Percentiles rank a stretch among this genome's conserved stretches.
Conservation (phyloP, 1,140 invertebrate genomes). For the Chionoecetes opilio region DNA sequence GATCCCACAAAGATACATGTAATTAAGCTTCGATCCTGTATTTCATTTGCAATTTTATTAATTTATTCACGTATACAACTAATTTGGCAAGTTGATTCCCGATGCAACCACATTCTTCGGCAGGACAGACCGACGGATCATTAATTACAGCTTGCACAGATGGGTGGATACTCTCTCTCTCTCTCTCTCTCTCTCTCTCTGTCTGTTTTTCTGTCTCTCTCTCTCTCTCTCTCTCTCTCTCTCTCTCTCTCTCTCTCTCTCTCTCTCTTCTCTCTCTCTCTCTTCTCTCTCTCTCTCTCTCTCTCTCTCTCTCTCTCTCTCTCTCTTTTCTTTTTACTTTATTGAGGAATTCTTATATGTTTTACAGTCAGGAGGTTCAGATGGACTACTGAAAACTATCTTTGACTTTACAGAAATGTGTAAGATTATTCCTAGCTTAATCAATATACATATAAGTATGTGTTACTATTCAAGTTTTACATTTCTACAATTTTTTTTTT, state of each 20-base stretch:
- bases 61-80: neutral
- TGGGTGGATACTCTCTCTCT: neutral
- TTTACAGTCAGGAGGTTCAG: too few species aligned
- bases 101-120: constrained; percentile 9
- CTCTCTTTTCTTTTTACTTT: neutral
- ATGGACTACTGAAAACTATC: too few species aligned
- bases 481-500: neutral
- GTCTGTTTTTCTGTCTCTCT: neutral
- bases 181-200: neutral
- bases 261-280: neutral
- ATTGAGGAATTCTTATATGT: neutral
- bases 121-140: neutral
- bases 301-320: neutral
- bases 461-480: too few species aligned
- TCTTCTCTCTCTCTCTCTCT: neutral
- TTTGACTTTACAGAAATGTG: too few species aligned
- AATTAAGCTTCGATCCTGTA: neutral
- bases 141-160: constrained; percentile 44
- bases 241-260: neutral
- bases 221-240: neutral
- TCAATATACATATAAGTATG: too few species aligned
- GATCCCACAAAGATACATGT: neutral
- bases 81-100: neutral
- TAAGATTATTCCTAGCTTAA: too few species aligned
- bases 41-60: neutral